Conservation (phyloP, 2,113 vertebrate genomes). For the Cnemophilus loriae region DNA sequence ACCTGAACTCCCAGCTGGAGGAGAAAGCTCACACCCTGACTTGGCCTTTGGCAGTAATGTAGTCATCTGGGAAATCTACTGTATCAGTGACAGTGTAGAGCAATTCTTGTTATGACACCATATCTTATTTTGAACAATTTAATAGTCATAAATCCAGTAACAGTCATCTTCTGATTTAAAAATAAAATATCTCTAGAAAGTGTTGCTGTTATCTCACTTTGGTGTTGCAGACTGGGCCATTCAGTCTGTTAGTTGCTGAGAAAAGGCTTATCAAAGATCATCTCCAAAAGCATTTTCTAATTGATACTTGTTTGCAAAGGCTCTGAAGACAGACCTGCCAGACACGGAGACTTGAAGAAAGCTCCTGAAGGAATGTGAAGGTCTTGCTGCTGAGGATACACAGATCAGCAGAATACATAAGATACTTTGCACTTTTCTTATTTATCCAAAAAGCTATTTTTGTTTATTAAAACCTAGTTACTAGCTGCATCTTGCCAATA, state of each 20-base stretch:
- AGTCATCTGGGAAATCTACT: not conserved
- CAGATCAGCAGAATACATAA: constrained; percentile 36
- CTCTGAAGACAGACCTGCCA: not conserved
- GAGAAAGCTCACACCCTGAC: not conserved
- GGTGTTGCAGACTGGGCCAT: not conserved
- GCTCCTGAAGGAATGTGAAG: not conserved
- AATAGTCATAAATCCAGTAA: not conserved
- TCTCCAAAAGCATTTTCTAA: not conserved
- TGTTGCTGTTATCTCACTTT: not conserved
- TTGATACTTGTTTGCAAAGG: not conserved
- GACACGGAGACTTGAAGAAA: not conserved
- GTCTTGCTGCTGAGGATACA: constrained; percentile 28
- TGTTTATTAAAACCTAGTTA: constrained; percentile 79
- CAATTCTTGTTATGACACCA: not conserved
- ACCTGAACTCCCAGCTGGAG: not conserved
- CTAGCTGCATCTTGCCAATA: constrained; percentile 73
- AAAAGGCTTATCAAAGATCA: not conserved
- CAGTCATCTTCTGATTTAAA: not conserved
- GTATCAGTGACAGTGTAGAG: not conserved
- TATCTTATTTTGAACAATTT: not conserved
- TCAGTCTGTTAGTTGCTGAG: not conserved
- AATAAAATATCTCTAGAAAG: not conserved
- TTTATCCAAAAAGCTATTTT: constrained; percentile 75
- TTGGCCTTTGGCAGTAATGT: not conserved
- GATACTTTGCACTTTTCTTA: constrained; percentile 55